Base-by-base conservation (phyloP, 2,888 invertebrate genomes). In the Eupithecia pulchellata region DNA sequence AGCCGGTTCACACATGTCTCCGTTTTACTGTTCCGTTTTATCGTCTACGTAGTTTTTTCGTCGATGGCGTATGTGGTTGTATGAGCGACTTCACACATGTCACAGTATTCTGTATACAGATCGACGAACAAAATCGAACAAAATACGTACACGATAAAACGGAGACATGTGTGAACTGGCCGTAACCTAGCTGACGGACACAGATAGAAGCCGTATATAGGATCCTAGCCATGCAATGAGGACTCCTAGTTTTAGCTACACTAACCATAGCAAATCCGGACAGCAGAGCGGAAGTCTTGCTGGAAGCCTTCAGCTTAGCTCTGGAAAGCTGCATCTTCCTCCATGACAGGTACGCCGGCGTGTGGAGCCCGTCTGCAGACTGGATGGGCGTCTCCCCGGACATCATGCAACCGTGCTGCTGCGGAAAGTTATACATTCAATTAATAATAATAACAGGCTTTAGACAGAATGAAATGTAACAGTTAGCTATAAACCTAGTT, bases 261-360 rank as follows among this genome's bases (percentile, higher is more conserved):
- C 93, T 91, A 92, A 98, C 99, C 99, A 99, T 99, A 55, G 99
- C 99, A 89, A 99, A 99, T 75, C 99, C 99, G 30, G 99, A 98
- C 57, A 99, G 95, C 9, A 99, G 94, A 0, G 99, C 99, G 0
- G 99, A 99, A 1, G 99, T 99, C 89, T 99, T 97, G 91, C 99
- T 99, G 66, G 99, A 98, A 0, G 99, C 99, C 93, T 99, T 99
- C 82, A 99, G 95, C 92, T 99, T 99, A 68, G 99, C 99, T 77
- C 99, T 96, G 87, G 99, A 99, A 68, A 99, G 95, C 88, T 99
- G 99, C 39, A 99, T 93, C 87, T 98, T 98, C 80, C 98, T 95
- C 98, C 98, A 98, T 57, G 98, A 98, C 64, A 97, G 92, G 85
- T 97, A 97, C n/a, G 97, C 96, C 25, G 97, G 97, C 14, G 97